phyloP scores from a whole-genome alignment of 1,140 invertebrate genomes.

The Zophobas atratus region DNA sequence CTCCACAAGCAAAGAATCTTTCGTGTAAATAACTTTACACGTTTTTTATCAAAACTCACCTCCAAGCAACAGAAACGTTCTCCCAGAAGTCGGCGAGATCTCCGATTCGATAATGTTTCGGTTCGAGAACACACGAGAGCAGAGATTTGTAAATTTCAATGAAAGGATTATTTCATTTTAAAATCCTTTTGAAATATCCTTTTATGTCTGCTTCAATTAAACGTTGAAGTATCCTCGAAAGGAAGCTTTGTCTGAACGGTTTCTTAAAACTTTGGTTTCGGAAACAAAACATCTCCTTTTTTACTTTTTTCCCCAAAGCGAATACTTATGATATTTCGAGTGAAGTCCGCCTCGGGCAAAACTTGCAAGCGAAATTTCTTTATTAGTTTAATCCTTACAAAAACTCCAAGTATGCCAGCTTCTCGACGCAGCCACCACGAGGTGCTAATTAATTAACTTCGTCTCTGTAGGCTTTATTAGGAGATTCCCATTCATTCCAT shows the following conservation, averaged over 20 bases:
- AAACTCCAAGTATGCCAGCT: conserved; percentile 7
- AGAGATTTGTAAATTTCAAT: conserved; percentile 19
- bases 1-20: too few species aligned
- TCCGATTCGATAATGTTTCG: conserved; percentile 3
- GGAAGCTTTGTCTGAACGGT: conserved; percentile 7
- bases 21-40: too few species aligned
- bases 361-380: not conserved
- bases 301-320: not conserved
- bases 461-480: conserved; percentile 14
- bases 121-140: conserved; percentile 14
- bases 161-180: conserved; percentile 40
- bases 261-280: conserved; percentile 33
- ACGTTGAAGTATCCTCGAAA: conserved; percentile 28
- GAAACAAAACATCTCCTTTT: conserved; percentile 3
- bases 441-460: conserved; percentile 36
- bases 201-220: conserved; percentile 38
- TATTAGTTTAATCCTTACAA: not conserved
- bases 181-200: conserved; percentile 37
- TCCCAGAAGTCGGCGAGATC: not conserved
- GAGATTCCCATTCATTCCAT: conserved; percentile 4
- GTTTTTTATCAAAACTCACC: too few species aligned
- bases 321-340: too few species aligned
- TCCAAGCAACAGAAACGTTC: not conserved
- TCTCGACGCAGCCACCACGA: not conserved
- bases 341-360: too few species aligned